Evolutionary conservation across 1,140 invertebrate genomes (phyloP), one percentile per base, ranked within the genome.

Genomic region (Caenorhabditis inopinata): DNA sequence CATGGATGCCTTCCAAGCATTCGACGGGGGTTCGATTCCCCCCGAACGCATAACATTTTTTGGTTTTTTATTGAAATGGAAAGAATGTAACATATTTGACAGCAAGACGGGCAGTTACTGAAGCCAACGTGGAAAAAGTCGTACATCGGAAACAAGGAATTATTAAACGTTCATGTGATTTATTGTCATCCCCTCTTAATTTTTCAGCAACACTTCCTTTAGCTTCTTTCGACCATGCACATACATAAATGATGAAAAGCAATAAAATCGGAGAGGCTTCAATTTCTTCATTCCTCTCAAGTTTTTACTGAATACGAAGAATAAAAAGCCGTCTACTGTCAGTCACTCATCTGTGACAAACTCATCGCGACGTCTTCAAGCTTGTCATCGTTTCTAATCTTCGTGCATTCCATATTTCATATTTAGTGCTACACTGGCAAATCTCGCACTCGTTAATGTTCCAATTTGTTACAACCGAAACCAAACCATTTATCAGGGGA

Each of bases 1-100:
- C 88, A 89, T 89, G 86, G 86, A 88, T 89, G 88, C 89, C 88
- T 89, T 89, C 88, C 87, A 89, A 89, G 88, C 89, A 89, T 85
- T 86, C 85, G 88, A 89, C 88, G 87, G 87, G 87, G 86, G 88
- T 89, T 89, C 88, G 87, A 89, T 84, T 89, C 88, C 89, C 88
- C 81, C 77, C 77, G 77, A 78, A 78, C 77, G 77, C 77, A 78
- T 47, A 78, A 42, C 21, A 5, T 47, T 11, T 38, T 68, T 38
- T 38, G 11, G 18, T 18, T 68, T 68, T 23, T 68, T 14, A 42
- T 14, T 42, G 14, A 7, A 7, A 14, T 7, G 38, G 38, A 7
- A 42, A 42, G 14, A 7, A 42, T 42, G 38, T 42, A n/a, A n/a
- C n/a, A n/a, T n/a, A n/a, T n/a, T n/a, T 42, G 38, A 42, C 38